Evolutionary conservation across 2,113 vertebrate species (phyloP).

Genomic region (Microcebus tavaratra): DNA sequence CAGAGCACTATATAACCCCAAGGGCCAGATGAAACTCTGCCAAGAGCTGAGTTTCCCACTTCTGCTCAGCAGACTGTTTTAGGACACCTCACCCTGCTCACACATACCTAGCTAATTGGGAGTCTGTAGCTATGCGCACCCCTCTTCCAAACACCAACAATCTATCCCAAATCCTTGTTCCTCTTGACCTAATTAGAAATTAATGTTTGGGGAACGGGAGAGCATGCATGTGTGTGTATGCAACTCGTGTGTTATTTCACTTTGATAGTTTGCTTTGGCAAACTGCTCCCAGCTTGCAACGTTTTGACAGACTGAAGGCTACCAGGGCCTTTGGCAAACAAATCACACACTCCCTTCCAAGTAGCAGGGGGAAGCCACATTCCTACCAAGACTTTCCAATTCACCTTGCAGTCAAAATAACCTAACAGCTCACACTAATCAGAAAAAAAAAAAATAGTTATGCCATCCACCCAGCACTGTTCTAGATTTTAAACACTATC

Average conservation of each 20-base stretch:
- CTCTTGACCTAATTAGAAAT: slow-evolving; percentile 55
- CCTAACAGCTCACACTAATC: slow-evolving; percentile 4
- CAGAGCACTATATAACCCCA: slow-evolving; percentile 64
- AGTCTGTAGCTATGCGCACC: not conserved
- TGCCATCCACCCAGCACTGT: not conserved
- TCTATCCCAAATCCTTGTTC: slow-evolving; percentile 48
- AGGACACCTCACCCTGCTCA: not conserved
- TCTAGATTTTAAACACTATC: slow-evolving; percentile 31
- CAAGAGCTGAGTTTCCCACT: slow-evolving; percentile 52
- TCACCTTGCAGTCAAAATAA: slow-evolving; percentile 66
- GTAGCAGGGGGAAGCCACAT: slow-evolving; percentile 21
- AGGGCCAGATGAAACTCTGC: slow-evolving; percentile 47
- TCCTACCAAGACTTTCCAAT: slow-evolving; percentile 64
- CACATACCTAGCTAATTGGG: slow-evolving; percentile 42
- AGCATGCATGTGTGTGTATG: slow-evolving; percentile 44
- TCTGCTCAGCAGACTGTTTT: not conserved
- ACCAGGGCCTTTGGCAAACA: slow-evolving; percentile 77
- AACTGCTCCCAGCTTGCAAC: slow-evolving; percentile 56
- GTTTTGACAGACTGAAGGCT: slow-evolving; percentile 79
- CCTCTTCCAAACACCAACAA: slow-evolving; percentile 59
- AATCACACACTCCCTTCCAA: slow-evolving; percentile 50
- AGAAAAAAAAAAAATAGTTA: not conserved
- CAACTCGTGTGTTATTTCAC: slow-evolving; percentile 70
- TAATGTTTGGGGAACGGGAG: not conserved
- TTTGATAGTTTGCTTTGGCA: slow-evolving; percentile 81